These are phyloP conservation scores for Anguilla pacifica DNA, from an alignment of 2,797 vertebrate genomes.

Conservation along the genomic window DNA sequence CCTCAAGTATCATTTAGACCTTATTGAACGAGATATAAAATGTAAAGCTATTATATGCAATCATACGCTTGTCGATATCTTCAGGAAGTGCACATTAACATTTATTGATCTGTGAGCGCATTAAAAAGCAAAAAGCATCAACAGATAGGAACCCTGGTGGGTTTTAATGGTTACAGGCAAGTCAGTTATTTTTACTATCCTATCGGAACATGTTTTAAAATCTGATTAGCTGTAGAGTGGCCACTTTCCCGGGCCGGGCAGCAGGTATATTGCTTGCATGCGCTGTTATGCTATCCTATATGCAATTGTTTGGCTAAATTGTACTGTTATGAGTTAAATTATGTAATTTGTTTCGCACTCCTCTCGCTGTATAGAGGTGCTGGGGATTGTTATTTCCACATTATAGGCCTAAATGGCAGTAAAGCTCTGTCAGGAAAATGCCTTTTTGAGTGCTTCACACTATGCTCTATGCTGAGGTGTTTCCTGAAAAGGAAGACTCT, in stretches of 20 bases:
- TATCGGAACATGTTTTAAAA: not conserved
- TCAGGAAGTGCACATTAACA: not conserved
- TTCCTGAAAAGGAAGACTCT: not conserved
- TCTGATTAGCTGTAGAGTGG: not conserved
- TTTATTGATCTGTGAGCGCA: not conserved
- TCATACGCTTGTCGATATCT: not conserved
- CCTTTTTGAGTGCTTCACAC: not conserved
- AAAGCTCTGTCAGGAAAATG: not conserved
- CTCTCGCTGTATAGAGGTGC: not conserved
- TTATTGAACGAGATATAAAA: not conserved
- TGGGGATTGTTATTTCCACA: not conserved
- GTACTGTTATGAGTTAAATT: not conserved
- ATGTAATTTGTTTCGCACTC: not conserved
- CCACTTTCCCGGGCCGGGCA: not conserved
- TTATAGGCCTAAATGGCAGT: not conserved
- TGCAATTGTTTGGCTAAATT: not conserved
- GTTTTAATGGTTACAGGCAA: not conserved
- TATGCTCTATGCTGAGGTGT: not conserved
- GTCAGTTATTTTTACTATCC: not conserved
- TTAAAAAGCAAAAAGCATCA: conserved; percentile 1
- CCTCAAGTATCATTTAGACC: not conserved
- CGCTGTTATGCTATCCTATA: not conserved
- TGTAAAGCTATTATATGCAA: not conserved
- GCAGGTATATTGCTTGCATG: not conserved
- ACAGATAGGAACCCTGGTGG: not conserved